phyloP scores from a whole-genome alignment of 2,797 vertebrate genomes.

The Vireo griseus region DNA sequence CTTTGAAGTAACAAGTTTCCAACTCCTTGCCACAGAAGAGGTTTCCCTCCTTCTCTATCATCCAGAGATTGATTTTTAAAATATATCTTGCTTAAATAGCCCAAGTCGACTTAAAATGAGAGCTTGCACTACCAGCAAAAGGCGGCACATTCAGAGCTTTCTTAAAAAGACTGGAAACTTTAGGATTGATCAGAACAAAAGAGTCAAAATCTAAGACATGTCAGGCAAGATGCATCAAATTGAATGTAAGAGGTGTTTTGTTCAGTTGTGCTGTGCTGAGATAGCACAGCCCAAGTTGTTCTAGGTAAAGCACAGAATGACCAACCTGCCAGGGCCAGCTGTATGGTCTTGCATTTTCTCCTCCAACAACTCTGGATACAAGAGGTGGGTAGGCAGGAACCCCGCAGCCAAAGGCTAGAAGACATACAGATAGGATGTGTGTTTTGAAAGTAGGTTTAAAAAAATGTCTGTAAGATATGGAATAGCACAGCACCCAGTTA shows the following conservation, averaged over 20 bases:
- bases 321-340: slow-evolving; percentile 94
- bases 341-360: slow-evolving; percentile 72
- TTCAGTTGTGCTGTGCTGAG: not conserved
- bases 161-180: not conserved
- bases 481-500: not conserved
- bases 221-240: not conserved
- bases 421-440: not conserved
- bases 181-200: not conserved
- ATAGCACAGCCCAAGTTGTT: rapidly evolving
- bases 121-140: not conserved
- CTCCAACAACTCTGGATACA: slow-evolving; percentile 81
- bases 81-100: not conserved
- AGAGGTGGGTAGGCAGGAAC: slow-evolving; percentile 68
- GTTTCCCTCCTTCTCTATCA: not conserved
- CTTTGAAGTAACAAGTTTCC: not conserved
- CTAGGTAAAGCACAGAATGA: not conserved
- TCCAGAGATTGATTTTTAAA: not conserved
- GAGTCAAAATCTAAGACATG: not conserved
- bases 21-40: not conserved
- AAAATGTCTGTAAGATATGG: not conserved
- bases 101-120: not conserved
- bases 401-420: slow-evolving; percentile 83
- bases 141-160: not conserved
- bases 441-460: not conserved
- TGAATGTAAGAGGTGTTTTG: not conserved